Conservation (phyloP, 2,888 invertebrate genomes). For the Cheilosia variabilis region DNA sequence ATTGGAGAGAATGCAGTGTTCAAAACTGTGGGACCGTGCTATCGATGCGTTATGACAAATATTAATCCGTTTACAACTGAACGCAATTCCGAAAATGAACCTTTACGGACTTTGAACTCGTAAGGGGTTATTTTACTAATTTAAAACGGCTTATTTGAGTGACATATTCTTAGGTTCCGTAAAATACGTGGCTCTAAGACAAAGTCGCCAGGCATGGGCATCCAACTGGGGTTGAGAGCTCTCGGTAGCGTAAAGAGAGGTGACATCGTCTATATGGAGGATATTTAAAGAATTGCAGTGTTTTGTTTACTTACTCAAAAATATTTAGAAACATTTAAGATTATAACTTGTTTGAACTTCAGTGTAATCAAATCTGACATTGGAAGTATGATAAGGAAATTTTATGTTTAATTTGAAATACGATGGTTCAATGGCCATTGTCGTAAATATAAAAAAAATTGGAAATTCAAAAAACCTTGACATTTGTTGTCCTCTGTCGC, state of each 20-base stretch:
- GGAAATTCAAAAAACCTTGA: neutral
- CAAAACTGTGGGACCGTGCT: slow-evolving; percentile 79
- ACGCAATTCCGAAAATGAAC: slow-evolving; percentile 86
- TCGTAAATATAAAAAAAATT: neutral
- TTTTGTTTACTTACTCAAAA: neutral
- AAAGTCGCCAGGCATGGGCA: slow-evolving; percentile 84
- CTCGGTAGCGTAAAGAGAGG: slow-evolving; percentile 83
- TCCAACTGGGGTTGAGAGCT: slow-evolving; percentile 84
- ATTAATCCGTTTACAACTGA: slow-evolving; percentile 88
- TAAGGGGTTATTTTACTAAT: slow-evolving; percentile 79
- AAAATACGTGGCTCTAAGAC: slow-evolving; percentile 14
- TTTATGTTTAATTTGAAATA: neutral
- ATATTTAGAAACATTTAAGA: neutral
- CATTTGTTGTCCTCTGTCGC: neutral
- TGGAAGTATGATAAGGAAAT: slow-evolving; percentile 1
- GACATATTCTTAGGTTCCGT: slow-evolving; percentile 53
- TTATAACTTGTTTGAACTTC: neutral
- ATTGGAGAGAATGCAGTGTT: slow-evolving; percentile 84
- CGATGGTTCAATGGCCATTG: too few species aligned
- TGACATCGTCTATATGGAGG: slow-evolving; percentile 85
- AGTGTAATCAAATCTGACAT: neutral
- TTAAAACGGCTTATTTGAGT: neutral
- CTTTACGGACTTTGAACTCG: slow-evolving; percentile 87
- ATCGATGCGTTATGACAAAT: slow-evolving; percentile 89
- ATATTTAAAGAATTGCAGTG: slow-evolving; percentile 70